phyloP scores from a whole-genome alignment of 1,140 invertebrate genomes.

The Colletes gigas region DNA sequence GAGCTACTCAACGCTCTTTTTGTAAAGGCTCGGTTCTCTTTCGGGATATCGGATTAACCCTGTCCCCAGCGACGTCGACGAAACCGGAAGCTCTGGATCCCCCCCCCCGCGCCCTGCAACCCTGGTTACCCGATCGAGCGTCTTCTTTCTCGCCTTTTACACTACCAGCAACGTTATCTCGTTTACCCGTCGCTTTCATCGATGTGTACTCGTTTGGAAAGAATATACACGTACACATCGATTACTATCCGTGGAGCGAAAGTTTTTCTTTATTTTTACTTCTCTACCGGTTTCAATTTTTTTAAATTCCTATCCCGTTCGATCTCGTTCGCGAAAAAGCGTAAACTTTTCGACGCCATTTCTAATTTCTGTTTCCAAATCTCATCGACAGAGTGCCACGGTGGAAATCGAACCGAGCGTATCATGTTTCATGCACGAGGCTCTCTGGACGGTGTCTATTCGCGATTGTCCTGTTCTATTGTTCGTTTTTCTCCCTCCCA shows the following conservation, averaged over 20 bases:
- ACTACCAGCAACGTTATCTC: neutral
- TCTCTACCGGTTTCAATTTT: no score
- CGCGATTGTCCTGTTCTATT: neutral
- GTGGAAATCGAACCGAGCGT: neutral
- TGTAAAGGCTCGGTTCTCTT: constrained; percentile 19
- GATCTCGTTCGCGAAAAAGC: no score
- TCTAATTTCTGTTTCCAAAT: no score
- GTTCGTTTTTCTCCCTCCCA: no score
- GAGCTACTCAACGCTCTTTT: constrained; percentile 23
- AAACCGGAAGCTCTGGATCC: constrained; percentile 45
- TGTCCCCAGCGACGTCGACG: constrained; percentile 14
- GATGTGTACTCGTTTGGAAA: neutral
- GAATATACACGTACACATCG: no score
- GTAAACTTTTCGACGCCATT: no score
- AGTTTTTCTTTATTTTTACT: no score
- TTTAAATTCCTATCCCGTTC: no score
- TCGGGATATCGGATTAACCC: constrained; percentile 54
- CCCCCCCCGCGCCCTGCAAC: constrained; percentile 3
- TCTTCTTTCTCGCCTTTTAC: neutral
- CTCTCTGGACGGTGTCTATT: neutral
- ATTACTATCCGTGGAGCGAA: no score
- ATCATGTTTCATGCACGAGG: neutral
- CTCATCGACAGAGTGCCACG: no score
- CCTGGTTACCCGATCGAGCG: constrained; percentile 30
- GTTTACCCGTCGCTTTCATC: constrained; percentile 14